Evolutionary conservation across 2,113 vertebrate species (phyloP).

Genomic region (Campylomormyrus tamandua): DNA sequence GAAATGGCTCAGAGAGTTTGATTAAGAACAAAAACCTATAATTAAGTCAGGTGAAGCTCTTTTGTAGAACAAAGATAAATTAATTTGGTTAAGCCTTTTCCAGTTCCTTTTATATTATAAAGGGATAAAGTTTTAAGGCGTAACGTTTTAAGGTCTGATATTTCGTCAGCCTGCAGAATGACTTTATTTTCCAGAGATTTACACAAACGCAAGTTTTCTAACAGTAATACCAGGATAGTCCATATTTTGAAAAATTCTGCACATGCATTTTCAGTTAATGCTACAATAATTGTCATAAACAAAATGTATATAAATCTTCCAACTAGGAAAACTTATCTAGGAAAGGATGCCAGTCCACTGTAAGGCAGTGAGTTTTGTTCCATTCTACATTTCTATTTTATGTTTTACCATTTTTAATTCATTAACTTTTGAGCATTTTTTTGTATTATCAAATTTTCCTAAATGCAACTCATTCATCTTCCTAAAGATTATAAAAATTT

Average conservation of each 20-base stretch:
- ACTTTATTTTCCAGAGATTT: background rate
- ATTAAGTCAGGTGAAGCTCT: conserved; percentile 46
- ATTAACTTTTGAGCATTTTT: background rate
- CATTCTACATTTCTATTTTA: background rate
- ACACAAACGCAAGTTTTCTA: background rate
- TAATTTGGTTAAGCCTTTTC: background rate
- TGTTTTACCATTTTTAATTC: background rate
- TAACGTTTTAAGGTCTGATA: background rate
- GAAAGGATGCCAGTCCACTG: background rate
- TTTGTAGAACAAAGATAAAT: conserved; percentile 6
- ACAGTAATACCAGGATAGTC: background rate
- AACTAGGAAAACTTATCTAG: background rate
- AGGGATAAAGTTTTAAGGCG: background rate
- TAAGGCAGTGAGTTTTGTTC: background rate
- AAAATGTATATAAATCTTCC: background rate
- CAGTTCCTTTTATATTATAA: background rate
- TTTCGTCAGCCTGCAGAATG: background rate
- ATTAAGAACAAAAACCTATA: conserved; percentile 29
- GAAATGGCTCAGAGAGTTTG: background rate
- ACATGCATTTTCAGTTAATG: background rate
- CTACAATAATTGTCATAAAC: background rate
- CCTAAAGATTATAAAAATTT: background rate
- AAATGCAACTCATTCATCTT: background rate
- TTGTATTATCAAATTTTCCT: background rate
- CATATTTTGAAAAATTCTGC: background rate